Percentiles rank a stretch among this genome's conserved stretches.
phyloP scores from a whole-genome alignment of 2,797 vertebrate species.

The Smutsia gigantea region DNA sequence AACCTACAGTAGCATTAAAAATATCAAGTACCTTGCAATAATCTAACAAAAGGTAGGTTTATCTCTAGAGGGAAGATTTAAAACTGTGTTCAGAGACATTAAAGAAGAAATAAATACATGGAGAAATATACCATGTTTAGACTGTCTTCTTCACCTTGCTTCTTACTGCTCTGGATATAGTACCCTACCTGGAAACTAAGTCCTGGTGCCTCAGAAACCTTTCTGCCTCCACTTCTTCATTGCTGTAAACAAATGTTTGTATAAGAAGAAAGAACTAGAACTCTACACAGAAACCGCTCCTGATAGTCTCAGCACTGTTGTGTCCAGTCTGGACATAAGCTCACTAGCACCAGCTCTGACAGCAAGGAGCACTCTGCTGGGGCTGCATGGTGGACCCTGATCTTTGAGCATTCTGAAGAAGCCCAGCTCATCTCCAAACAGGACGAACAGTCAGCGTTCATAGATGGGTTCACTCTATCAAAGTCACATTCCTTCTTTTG shows the following conservation, averaged over 20 bases:
- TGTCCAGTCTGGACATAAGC: not conserved
- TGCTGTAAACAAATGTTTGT: not conserved
- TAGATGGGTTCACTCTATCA: not conserved
- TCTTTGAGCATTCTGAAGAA: not conserved
- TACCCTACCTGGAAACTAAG: not conserved
- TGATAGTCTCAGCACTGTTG: not conserved
- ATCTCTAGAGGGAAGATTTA: not conserved
- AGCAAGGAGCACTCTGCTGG: not conserved
- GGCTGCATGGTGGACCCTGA: not conserved
- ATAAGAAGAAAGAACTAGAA: not conserved
- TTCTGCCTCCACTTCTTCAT: not conserved
- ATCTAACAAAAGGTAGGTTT: not conserved
- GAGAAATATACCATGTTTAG: not conserved
- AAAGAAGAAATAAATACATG: slow-evolving; percentile 1
- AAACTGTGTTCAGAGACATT: slow-evolving; percentile 38
- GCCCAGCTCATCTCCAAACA: not conserved
- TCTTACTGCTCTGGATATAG: not conserved
- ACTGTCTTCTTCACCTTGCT: not conserved
- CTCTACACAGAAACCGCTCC: not conserved
- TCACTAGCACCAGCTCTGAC: not conserved
- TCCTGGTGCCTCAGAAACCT: not conserved
- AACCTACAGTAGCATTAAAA: not conserved
- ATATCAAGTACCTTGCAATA: not conserved
- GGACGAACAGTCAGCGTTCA: not conserved
- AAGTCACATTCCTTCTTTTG: slow-evolving; percentile 25